Percentiles rank a stretch among this genome's conserved stretches.
Conservation (phyloP, 2,888 invertebrate genomes). For the Pelosia muscerda region DNA sequence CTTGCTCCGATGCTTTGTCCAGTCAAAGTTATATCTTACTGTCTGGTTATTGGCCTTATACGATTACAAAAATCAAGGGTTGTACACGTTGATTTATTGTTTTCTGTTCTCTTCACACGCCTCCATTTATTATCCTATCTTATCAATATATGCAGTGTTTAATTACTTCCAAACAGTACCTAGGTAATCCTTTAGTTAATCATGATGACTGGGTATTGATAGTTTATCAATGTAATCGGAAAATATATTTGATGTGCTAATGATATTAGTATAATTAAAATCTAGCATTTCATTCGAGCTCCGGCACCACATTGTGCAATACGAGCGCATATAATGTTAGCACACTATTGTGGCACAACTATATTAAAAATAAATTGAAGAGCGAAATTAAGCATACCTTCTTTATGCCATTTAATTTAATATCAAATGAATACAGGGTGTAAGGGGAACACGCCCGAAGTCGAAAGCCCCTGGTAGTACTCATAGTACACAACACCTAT, state of each 20-base stretch:
- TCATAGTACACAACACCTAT: no score
- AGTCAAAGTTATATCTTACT: neutral
- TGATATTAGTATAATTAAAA: neutral
- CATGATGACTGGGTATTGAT: neutral
- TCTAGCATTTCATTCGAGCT: neutral
- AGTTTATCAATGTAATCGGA: neutral
- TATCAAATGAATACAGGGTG: neutral
- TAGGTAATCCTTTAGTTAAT: neutral
- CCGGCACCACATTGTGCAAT: neutral
- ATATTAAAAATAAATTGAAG: no score
- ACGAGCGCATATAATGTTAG: neutral
- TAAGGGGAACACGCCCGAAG: no score
- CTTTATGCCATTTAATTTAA: neutral
- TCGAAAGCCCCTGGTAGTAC: no score
- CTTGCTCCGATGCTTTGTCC: neutral
- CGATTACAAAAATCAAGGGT: neutral
- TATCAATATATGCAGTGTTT: slow-evolving; percentile 3
- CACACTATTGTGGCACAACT: no score
- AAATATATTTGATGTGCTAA: neutral
- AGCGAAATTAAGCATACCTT: neutral
- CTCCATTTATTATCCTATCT: neutral
- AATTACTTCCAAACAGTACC: neutral
- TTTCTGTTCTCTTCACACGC: neutral
- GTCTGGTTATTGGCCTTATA: neutral
- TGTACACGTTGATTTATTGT: neutral